These are phyloP conservation scores for Lerema accius DNA, from an alignment of 1,140 invertebrate genomes.

Conservation along the genomic window DNA sequence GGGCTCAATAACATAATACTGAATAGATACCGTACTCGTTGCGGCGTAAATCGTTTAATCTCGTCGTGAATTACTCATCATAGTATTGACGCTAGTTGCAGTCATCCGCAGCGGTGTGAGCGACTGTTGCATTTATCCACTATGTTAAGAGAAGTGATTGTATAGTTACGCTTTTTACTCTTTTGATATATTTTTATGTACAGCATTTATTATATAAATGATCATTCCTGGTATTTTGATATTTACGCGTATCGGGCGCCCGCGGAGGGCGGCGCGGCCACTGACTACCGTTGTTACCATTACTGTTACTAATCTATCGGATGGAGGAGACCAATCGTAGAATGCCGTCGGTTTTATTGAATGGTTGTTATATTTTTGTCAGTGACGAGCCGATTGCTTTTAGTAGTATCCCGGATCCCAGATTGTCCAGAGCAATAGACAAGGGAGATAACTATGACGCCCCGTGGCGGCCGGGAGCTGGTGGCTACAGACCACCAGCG, in stretches of 20 bases:
- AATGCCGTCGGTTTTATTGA: conserved; percentile 19
- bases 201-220: conserved; percentile 73
- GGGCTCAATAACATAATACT: conserved; percentile 19
- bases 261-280: conserved; percentile 50
- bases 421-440: conserved; percentile 12
- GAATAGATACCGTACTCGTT: conserved; percentile 47
- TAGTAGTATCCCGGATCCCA: not conserved
- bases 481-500: not conserved
- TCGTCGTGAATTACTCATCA: conserved; percentile 57
- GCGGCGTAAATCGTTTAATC: conserved; percentile 52
- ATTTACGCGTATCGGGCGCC: conserved; percentile 48
- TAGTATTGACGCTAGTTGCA: conserved; percentile 66
- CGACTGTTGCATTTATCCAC: conserved; percentile 77
- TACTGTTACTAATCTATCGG: conserved; percentile 63
- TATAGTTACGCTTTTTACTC: conserved; percentile 73
- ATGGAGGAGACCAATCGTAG: conserved; percentile 9
- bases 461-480: no score
- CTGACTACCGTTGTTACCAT: conserved; percentile 74
- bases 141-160: conserved; percentile 73
- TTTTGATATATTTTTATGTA: conserved; percentile 69
- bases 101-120: conserved; percentile 51
- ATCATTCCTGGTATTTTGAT: conserved; percentile 66
- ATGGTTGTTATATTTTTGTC: not conserved
- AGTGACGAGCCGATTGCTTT: conserved; percentile 4
- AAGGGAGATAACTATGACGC: no score